These are phyloP conservation scores for Karalla daura DNA, from an alignment of 2,797 vertebrate species.

Conservation along the genomic window DNA sequence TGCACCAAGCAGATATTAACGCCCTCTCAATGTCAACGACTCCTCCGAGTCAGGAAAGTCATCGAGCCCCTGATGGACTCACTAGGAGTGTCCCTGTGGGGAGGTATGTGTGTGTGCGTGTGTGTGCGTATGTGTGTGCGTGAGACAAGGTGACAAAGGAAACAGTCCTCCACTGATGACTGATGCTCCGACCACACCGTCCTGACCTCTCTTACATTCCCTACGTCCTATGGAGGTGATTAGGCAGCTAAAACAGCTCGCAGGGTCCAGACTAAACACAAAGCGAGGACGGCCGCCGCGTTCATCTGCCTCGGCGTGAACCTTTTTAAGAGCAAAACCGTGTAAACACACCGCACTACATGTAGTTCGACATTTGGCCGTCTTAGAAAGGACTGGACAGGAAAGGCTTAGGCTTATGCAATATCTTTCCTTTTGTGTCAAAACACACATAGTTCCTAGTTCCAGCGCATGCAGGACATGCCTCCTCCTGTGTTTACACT, in stretches of 20 bases:
- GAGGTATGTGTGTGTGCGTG: no score
- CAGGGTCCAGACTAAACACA: slow-evolving; percentile 55
- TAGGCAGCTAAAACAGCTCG: slow-evolving; percentile 18
- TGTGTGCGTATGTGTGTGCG: slow-evolving; percentile 2
- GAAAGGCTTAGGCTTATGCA: slow-evolving; percentile 22
- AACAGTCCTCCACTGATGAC: slow-evolving; percentile 36
- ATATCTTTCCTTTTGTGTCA: slow-evolving; percentile 55
- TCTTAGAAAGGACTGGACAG: slow-evolving; percentile 45
- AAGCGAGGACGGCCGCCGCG: background rate
- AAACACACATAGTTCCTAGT: slow-evolving; percentile 49
- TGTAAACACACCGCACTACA: slow-evolving; percentile 57
- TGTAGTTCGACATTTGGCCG: slow-evolving; percentile 31
- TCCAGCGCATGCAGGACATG: no score
- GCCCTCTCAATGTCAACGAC: slow-evolving; percentile 51
- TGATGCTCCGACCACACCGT: slow-evolving; percentile 29
- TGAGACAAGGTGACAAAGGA: slow-evolving; percentile 63
- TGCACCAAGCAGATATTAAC: slow-evolving; percentile 9
- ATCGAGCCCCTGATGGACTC: slow-evolving; percentile 34
- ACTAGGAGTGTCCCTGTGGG: slow-evolving; percentile 28
- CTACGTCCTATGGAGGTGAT: slow-evolving; percentile 17
- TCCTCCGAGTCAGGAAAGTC: slow-evolving; percentile 43
- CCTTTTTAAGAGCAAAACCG: slow-evolving; percentile 36
- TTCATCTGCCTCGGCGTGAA: slow-evolving; percentile 16
- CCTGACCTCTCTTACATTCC: slow-evolving; percentile 33
- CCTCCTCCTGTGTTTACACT: slow-evolving; percentile 60